Evolutionary conservation across 2,797 vertebrate species (phyloP).

Genomic region (Galaxias olidus): DNA sequence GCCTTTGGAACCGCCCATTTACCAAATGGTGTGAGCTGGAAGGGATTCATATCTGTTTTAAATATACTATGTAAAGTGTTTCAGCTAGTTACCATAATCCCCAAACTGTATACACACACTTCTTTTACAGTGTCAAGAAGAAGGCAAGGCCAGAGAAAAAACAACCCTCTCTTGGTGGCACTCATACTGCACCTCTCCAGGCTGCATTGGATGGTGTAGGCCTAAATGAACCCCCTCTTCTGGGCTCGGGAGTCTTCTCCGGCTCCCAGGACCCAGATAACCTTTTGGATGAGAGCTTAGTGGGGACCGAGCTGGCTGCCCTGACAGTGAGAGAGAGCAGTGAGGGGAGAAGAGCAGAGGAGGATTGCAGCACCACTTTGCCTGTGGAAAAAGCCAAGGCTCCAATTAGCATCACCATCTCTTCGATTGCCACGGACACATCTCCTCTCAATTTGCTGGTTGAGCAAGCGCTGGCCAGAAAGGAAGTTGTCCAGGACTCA

Average conservation of each 20-base stretch:
- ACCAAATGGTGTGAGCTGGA: too few relatives aligned
- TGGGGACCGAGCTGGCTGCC: slow-evolving; percentile 70
- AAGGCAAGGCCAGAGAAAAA: slow-evolving; percentile 36
- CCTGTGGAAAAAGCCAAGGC: not conserved
- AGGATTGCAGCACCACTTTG: slow-evolving; percentile 59
- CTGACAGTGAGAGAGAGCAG: slow-evolving; percentile 55
- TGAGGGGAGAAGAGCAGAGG: slow-evolving; percentile 1
- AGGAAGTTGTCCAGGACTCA: not conserved
- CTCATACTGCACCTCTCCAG: not conserved
- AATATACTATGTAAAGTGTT: not conserved
- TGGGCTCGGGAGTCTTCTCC: not conserved
- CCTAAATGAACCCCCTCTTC: not conserved
- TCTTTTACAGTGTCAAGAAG: slow-evolving; percentile 50
- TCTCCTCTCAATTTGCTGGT: not conserved
- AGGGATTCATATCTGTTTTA: not conserved
- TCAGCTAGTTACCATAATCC: not conserved
- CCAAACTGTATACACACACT: too few relatives aligned
- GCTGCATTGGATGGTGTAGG: not conserved
- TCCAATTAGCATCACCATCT: not conserved
- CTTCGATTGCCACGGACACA: not conserved
- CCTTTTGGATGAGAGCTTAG: slow-evolving; percentile 70
- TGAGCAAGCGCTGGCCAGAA: too few relatives aligned
- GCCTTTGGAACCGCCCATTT: too few relatives aligned
- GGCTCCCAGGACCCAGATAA: slow-evolving; percentile 49
- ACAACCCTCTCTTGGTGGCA: not conserved